Conservation (phyloP, 2,888 invertebrate genomes). For the Erannis defoliaria region DNA sequence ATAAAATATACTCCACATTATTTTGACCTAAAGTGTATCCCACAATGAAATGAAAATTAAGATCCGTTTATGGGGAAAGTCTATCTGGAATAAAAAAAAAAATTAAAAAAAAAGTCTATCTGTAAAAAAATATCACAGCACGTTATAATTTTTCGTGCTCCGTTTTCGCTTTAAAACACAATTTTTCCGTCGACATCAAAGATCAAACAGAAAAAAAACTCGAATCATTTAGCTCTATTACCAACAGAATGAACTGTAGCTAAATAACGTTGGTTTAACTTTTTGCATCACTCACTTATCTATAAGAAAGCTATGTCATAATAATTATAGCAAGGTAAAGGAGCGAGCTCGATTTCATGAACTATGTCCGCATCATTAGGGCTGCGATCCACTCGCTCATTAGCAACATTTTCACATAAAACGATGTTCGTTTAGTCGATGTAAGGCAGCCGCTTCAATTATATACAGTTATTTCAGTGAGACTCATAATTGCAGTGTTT, state of each 20-base stretch:
- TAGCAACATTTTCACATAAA: slow-evolving; percentile 82
- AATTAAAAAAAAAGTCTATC: too few relatives aligned
- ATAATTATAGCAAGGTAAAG: slow-evolving; percentile 56
- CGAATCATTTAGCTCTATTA: slow-evolving; percentile 39
- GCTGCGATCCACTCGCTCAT: slow-evolving; percentile 73
- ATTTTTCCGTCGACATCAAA: slow-evolving; percentile 6
- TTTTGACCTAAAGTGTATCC: too few relatives aligned
- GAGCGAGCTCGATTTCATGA: slow-evolving; percentile 64
- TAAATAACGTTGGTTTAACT: slow-evolving; percentile 40
- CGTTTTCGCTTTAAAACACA: slow-evolving; percentile 8
- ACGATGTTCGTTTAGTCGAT: slow-evolving; percentile 72
- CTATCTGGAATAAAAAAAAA: too few relatives aligned
- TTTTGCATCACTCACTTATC: slow-evolving; percentile 44
- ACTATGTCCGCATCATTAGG: slow-evolving; percentile 77
- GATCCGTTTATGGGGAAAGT: too few relatives aligned
- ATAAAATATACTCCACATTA: too few relatives aligned
- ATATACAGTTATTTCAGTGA: slow-evolving; percentile 81
- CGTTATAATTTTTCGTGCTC: not conserved
- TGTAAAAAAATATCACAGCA: too few relatives aligned
- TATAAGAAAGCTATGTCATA: slow-evolving; percentile 54
- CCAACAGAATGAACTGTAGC: slow-evolving; percentile 40
- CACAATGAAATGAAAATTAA: too few relatives aligned
- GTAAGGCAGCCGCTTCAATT: slow-evolving; percentile 75
- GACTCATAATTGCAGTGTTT: slow-evolving; percentile 78
- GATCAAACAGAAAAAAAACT: slow-evolving; percentile 14